These are phyloP conservation scores for Dicrostonyx torquatus DNA, from an alignment of 2,797 vertebrate species.

Conservation along the genomic window DNA sequence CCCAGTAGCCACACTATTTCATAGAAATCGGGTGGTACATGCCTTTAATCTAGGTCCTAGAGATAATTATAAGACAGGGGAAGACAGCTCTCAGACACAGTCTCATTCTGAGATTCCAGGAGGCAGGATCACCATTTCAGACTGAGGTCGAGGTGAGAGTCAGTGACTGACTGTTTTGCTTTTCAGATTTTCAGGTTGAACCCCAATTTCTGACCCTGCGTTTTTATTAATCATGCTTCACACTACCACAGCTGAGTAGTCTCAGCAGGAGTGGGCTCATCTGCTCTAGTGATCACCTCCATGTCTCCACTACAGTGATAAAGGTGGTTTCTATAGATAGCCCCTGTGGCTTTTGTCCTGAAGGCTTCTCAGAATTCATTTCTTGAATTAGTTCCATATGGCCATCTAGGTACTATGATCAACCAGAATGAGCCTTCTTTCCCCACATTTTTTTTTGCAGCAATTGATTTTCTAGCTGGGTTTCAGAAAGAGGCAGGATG, in stretches of 20 bases:
- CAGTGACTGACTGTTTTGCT: too few species aligned
- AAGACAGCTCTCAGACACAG: too few species aligned
- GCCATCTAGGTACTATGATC: fast-evolving
- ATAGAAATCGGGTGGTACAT: too few species aligned
- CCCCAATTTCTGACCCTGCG: too few species aligned
- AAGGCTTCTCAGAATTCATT: background rate
- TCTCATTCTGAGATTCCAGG: too few species aligned
- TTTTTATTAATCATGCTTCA: too few species aligned
- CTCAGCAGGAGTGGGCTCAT: background rate
- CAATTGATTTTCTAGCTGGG: background rate
- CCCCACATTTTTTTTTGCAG: background rate
- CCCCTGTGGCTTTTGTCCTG: fast-evolving
- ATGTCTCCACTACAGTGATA: fast-evolving
- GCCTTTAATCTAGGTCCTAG: too few species aligned
- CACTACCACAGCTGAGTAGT: fast-evolving
- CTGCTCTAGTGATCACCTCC: fast-evolving
- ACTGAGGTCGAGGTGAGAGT: too few species aligned
- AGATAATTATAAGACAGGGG: too few species aligned
- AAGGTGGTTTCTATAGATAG: fast-evolving
- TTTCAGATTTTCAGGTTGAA: too few species aligned
- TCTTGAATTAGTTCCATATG: background rate
- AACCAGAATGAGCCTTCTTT: background rate
- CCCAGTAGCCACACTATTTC: too few species aligned
- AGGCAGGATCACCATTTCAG: too few species aligned
- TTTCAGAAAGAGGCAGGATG: fast-evolving